These are phyloP conservation scores for Gila robusta DNA, from an alignment of 2,797 vertebrate species.

Conservation along the genomic window DNA sequence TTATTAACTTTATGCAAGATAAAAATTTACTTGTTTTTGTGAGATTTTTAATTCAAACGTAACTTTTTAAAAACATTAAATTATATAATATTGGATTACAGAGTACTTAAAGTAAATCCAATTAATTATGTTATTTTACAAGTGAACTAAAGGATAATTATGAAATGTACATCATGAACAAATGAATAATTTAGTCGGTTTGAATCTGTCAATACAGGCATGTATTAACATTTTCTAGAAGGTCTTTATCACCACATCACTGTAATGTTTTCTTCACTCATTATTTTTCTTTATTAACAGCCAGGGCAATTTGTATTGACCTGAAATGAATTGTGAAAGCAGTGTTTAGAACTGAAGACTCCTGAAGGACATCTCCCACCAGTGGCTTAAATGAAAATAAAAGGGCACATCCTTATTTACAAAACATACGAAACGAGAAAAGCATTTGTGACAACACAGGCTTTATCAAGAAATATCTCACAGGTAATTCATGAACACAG, in stretches of 20 bases:
- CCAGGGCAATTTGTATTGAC: neutral
- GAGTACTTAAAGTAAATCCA: neutral
- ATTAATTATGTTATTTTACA: neutral
- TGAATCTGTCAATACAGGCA: neutral
- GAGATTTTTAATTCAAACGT: neutral
- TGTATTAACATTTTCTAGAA: neutral
- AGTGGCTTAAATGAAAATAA: neutral
- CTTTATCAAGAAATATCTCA: neutral
- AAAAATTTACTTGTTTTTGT: neutral
- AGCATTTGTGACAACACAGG: neutral
- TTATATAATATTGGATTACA: neutral
- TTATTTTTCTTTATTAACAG: neutral
- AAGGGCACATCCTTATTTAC: neutral
- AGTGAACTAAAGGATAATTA: neutral
- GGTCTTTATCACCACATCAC: neutral
- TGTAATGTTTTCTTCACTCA: neutral
- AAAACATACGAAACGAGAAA: constrained; percentile 1
- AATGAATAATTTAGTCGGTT: neutral
- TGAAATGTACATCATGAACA: neutral
- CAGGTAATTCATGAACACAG: neutral
- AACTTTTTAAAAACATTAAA: neutral
- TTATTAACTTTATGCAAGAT: neutral
- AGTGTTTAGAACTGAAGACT: constrained; percentile 14
- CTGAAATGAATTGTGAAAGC: neutral
- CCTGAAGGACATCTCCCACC: neutral